A percentile compares a stretch with the other conserved stretches of the same genome.
Conservation (phyloP, 1,140 invertebrate genomes). For the Proctacanthus coquilletti region DNA sequence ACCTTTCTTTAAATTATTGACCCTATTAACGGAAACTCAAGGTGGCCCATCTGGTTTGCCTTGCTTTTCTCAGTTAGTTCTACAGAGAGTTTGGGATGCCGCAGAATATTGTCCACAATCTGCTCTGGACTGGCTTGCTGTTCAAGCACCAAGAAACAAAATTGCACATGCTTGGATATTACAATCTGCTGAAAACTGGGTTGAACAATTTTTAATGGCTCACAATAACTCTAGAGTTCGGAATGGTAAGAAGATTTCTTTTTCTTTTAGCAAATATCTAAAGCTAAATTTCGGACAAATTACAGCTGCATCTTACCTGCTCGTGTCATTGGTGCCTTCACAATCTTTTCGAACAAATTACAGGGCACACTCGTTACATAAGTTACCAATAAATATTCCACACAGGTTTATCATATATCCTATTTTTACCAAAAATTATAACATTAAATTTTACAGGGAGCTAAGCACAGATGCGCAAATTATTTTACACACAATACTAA, state of each 20-base stretch:
- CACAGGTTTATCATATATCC: constrained; percentile 1
- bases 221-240: constrained; percentile 73
- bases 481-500: constrained; percentile 74
- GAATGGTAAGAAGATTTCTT: constrained; percentile 37
- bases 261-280: constrained; percentile 1
- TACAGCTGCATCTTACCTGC: constrained; percentile 63
- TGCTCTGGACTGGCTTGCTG: constrained; percentile 79
- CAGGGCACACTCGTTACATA: constrained; percentile 32
- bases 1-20: constrained; percentile 82
- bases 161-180: constrained; percentile 78
- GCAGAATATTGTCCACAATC: constrained; percentile 79
- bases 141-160: constrained; percentile 74
- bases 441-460: constrained; percentile 22
- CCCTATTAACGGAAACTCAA: constrained; percentile 57
- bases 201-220: constrained; percentile 76
- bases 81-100: constrained; percentile 79
- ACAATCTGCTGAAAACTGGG: constrained; percentile 71
- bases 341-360: constrained; percentile 77
- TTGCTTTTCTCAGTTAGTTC: constrained; percentile 74
- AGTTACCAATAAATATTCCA: constrained; percentile 10
- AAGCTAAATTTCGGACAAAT: too few relatives aligned
- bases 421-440: too few relatives aligned
- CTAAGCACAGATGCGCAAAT: constrained; percentile 54
- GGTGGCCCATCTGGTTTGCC: constrained; percentile 65
- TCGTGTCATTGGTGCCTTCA: constrained; percentile 78